Evolutionary conservation across 2,113 vertebrate genomes (phyloP), one percentile per base, ranked within the genome.

Genomic region (Sceloporus undulatus): DNA sequence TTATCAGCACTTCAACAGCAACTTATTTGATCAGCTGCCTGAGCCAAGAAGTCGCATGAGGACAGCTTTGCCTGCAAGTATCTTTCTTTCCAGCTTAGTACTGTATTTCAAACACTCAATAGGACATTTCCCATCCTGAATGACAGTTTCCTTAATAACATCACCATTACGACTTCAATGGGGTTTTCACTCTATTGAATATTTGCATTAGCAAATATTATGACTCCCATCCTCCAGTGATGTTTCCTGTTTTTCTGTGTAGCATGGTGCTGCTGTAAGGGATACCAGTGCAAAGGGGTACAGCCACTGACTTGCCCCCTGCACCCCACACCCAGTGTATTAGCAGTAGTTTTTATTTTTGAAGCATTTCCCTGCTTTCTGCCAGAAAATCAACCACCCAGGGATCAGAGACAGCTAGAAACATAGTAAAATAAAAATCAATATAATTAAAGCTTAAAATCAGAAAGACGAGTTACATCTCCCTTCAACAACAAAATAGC

Each of bases 11-110:
- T 93, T 94, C 92, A 91, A 80, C 85, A 1, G 0, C 52, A 0
- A 0, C 1, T 74, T 95, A 90, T 94, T 94, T 95, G 93, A 92
- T 93, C 94, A 95, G 94, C 91, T 95, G 93, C 85, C 19, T 19
- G 40, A 5, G 75, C 54, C 68, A 54, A 84, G 4, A 4, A 48
- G 77, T 59, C 40, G 23, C 56, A 70, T 56, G 48, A 80, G 66
- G 78, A 73, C 73, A 79, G 29, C 9, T 42, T 40, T 48, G 8
- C 34, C 18, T 68, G 27, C 42, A 27, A 40, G 4, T 71, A 42
- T 59, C 71, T 86, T 59, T 4, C 5, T 21, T 38, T 25, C 8
- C 59, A 34, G 73, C 52, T 14, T 42, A 80, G 29, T 2, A 68
- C 66, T 86, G 29, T 2, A 68, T 78, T 86, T 52, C 19, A 70